phyloP scores from a whole-genome alignment of 2,888 invertebrate genomes.

The Spilarctia lutea region DNA sequence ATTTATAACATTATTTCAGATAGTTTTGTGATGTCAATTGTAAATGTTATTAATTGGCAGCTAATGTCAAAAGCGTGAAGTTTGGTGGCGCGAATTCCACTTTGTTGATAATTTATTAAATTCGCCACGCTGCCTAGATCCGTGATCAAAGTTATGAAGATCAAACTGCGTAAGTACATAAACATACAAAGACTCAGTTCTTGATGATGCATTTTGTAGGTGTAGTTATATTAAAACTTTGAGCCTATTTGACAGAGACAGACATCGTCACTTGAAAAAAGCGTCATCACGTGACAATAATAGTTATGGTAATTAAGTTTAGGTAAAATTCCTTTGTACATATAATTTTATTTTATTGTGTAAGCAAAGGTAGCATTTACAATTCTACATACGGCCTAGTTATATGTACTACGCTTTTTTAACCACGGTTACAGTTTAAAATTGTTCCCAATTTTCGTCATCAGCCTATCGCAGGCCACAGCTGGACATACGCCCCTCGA shows the following conservation, averaged over 20 bases:
- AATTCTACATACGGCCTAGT: background rate
- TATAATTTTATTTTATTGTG: background rate
- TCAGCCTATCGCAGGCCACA: too few species aligned
- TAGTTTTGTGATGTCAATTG: slow-evolving; percentile 57
- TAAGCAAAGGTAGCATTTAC: background rate
- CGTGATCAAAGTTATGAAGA: slow-evolving; percentile 85
- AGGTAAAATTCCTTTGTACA: background rate
- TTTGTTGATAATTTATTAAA: slow-evolving; percentile 65
- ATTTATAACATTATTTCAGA: slow-evolving; percentile 43
- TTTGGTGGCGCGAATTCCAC: slow-evolving; percentile 68
- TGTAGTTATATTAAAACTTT: background rate
- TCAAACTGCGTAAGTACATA: slow-evolving; percentile 80
- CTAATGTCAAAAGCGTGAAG: slow-evolving; percentile 66
- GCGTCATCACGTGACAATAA: slow-evolving; percentile 22
- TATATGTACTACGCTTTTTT: too few species aligned
- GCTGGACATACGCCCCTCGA: too few species aligned
- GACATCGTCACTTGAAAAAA: background rate
- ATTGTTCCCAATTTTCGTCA: background rate
- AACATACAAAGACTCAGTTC: background rate
- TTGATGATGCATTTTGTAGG: background rate
- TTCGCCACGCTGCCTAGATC: slow-evolving; percentile 82
- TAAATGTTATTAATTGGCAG: slow-evolving; percentile 60
- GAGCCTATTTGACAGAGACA: slow-evolving; percentile 16
- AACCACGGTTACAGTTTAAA: background rate
- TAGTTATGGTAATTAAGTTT: background rate